Percentiles rank a stretch among this genome's conserved stretches.
These are phyloP conservation scores for Scaptodrosophila lebanonensis DNA, from an alignment of 1,140 invertebrate species.

Conservation along the genomic window DNA sequence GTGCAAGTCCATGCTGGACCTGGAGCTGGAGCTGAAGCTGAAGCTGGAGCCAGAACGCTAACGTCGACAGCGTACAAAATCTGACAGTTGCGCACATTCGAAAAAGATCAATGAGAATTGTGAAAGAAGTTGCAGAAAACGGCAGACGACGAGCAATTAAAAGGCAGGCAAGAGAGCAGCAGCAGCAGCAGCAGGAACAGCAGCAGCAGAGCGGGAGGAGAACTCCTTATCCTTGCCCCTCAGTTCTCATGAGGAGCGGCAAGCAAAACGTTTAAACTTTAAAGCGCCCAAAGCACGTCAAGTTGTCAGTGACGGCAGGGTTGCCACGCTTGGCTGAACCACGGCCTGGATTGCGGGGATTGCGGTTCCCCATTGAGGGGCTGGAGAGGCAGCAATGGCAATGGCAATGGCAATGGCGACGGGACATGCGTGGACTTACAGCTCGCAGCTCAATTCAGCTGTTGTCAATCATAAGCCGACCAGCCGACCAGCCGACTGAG, in stretches of 20 bases:
- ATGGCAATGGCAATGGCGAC: conserved; percentile 11
- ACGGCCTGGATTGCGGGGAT: too few species aligned
- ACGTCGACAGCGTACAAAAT: conserved; percentile 66
- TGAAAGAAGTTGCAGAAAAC: conserved; percentile 70
- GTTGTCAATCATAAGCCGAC: conserved; percentile 65
- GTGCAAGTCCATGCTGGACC: not conserved
- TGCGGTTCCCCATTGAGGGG: conserved; percentile 31
- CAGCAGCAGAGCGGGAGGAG: conserved; percentile 17
- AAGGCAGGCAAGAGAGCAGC: conserved; percentile 17
- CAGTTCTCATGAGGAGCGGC: too few species aligned
- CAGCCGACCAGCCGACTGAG: not conserved
- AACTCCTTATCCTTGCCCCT: too few species aligned
- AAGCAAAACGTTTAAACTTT: conserved; percentile 49
- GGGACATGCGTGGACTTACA: conserved; percentile 18
- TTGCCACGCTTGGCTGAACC: too few species aligned
- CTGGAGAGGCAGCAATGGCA: conserved; percentile 29
- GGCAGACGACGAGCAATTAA: conserved; percentile 68
- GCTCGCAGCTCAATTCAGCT: conserved; percentile 48
- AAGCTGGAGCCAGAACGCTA: conserved; percentile 12
- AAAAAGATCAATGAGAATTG: conserved; percentile 76
- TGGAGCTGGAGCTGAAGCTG: conserved; percentile 1
- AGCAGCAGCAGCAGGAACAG: too few species aligned
- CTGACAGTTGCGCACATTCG: conserved; percentile 72
- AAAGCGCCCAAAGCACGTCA: conserved; percentile 72
- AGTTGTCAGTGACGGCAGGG: conserved; percentile 41